Evolutionary conservation across 2,113 vertebrate genomes (phyloP), one percentile per base, ranked within the genome.

Genomic region (Campylomormyrus numenius): DNA sequence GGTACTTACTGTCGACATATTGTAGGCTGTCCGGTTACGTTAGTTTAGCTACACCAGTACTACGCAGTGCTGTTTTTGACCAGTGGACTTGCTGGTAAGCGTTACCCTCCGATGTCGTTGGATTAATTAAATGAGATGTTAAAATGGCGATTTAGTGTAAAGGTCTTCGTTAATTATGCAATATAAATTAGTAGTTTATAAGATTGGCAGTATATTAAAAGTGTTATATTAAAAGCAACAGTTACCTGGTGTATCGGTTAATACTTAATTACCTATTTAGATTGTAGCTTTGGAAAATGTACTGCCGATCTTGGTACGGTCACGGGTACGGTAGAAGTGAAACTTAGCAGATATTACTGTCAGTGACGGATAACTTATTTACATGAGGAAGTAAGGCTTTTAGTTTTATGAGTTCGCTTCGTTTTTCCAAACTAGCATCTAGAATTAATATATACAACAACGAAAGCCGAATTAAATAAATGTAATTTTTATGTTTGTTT

Each of bases 401-500:
- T 70, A 13, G 27, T 70, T 70, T 70, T 70, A 70, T 31, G 7
- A 62, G 27, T 66, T 66, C n/a, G 62, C n/a, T 66, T 66, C 9
- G 58, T 31, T 31, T 66, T 70, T 70, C 10, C 9, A 31, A 27
- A 42, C 74, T 42, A 19, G 15, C 13, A 42, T 80, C 13, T 77
- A 39, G 5, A 77, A 39, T 39, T 39, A 77, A 35, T 13, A 35
- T 77, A 39, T 17, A 31, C 3, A 11, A 9, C 13, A n/a, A 27
- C n/a, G 35, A 45, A 27, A 46, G 45, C 80, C 19, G 39, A 48
- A n/a, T 48, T 31, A 70, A 46, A 46, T 85, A 45, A 39, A 11
- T 85, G 45, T 13, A 24, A 80, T 80, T 85, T 45, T 35, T 92
- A n/a, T 74, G 89, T 3, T 90, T 90, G 91, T 42, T 92, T 85